A percentile compares a stretch with the other conserved stretches of the same genome.
Evolutionary conservation across 2,888 invertebrate genomes (phyloP).

Genomic region (Perithous albicinctus): DNA sequence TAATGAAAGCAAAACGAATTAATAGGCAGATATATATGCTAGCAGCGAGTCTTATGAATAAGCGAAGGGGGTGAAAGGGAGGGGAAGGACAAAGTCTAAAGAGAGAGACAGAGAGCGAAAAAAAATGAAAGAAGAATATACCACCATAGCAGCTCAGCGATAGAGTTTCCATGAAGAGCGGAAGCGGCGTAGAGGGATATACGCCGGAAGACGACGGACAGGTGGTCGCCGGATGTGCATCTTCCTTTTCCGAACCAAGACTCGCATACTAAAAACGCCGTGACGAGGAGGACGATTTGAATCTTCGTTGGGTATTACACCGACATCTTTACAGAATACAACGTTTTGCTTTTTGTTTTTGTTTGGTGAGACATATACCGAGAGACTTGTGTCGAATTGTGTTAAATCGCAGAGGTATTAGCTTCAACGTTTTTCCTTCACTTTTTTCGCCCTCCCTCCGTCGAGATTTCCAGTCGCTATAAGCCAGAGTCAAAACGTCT

Average conservation of each 20-base stretch:
- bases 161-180: conserved; percentile 76
- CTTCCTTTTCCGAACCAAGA: conserved; percentile 80
- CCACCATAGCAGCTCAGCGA: conserved; percentile 67
- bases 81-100: conserved; percentile 66
- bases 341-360: neutral
- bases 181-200: conserved; percentile 79
- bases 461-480: neutral
- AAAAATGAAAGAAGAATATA: conserved; percentile 7
- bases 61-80: conserved; percentile 27
- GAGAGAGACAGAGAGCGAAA: conserved; percentile 42
- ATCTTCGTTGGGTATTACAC: conserved; percentile 5
- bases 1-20: neutral
- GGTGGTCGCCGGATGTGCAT: conserved; percentile 84
- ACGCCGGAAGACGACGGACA: conserved; percentile 78
- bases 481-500: neutral
- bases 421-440: neutral
- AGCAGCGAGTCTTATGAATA: conserved; percentile 33
- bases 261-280: conserved; percentile 67
- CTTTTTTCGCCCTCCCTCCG: neutral
- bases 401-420: neutral
- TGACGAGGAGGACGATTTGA: conserved; percentile 48
- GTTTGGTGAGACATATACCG: neutral
- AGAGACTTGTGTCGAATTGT: neutral
- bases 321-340: neutral
- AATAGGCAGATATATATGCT: neutral